phyloP scores from a whole-genome alignment of 2,888 invertebrate species.

The Cheilosia pagana region DNA sequence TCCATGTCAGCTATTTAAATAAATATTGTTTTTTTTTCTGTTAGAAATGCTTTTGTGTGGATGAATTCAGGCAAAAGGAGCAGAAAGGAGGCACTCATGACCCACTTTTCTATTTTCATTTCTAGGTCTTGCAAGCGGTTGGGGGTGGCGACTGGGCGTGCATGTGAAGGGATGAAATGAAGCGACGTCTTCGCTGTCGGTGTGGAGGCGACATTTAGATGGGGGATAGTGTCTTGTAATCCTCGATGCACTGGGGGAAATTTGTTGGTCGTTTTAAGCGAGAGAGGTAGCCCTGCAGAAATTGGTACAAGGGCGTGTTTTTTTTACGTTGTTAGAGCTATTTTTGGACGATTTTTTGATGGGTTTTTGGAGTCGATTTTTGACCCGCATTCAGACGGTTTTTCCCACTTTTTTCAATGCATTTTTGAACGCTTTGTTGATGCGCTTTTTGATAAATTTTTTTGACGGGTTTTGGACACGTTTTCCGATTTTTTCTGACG shows the following conservation, averaged over 20 bases:
- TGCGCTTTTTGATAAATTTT: too few species aligned
- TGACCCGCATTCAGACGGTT: too few species aligned
- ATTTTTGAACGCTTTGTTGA: too few species aligned
- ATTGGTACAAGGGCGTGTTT: too few species aligned
- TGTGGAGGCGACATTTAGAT: slow-evolving; percentile 30
- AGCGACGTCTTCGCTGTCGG: slow-evolving; percentile 19
- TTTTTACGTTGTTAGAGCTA: too few species aligned
- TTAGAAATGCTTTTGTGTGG: neutral
- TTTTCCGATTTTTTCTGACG: too few species aligned
- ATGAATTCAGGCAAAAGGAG: slow-evolving; percentile 51
- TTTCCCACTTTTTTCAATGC: too few species aligned
- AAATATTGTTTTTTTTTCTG: slow-evolving; percentile 12
- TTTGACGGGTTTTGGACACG: too few species aligned
- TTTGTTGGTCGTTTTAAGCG: neutral
- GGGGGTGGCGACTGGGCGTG: slow-evolving; percentile 16
- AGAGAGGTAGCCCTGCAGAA: too few species aligned
- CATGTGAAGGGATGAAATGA: slow-evolving; percentile 4
- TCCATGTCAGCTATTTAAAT: slow-evolving; percentile 39
- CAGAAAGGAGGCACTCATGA: slow-evolving; percentile 42
- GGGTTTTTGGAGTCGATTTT: too few species aligned
- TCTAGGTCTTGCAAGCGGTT: slow-evolving; percentile 27
- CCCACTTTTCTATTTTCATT: slow-evolving; percentile 48
- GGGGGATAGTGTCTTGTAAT: slow-evolving; percentile 17
- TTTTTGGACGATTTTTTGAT: too few species aligned
- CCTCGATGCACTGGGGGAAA: slow-evolving; percentile 29